Evolutionary conservation across 2,113 vertebrate genomes (phyloP).

Genomic region (Rhegmatorhina hoffmannsi): DNA sequence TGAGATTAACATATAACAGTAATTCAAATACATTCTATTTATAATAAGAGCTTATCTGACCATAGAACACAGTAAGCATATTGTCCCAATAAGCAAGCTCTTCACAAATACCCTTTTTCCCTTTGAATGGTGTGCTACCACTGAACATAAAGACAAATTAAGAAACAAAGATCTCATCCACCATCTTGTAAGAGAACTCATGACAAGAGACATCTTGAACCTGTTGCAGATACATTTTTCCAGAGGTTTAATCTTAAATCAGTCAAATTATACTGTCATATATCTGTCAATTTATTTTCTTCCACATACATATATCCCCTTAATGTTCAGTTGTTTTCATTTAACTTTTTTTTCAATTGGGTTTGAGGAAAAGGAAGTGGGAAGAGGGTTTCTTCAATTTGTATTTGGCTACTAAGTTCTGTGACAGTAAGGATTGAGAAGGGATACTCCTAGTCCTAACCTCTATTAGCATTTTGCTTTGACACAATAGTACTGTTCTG

Average conservation of each 20-base stretch:
- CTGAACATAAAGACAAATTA: neutral
- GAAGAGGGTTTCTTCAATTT: neutral
- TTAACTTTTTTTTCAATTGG: neutral
- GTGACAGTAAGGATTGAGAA: neutral
- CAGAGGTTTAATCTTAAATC: neutral
- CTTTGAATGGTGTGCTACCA: neutral
- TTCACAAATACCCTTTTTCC: neutral
- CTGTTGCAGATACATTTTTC: neutral
- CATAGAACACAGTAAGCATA: slow-evolving; percentile 7
- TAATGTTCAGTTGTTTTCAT: neutral
- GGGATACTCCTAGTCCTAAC: neutral
- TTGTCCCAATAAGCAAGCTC: neutral
- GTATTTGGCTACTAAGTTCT: neutral
- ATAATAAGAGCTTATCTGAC: slow-evolving; percentile 26
- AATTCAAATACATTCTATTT: slow-evolving; percentile 55
- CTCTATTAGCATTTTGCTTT: neutral
- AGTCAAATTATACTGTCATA: neutral
- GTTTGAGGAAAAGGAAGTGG: neutral
- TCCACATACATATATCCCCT: neutral
- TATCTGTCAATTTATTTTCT: neutral
- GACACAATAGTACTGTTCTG: neutral
- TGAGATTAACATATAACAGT: slow-evolving; percentile 51
- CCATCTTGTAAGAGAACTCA: neutral
- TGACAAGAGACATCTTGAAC: neutral
- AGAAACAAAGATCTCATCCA: neutral